A percentile compares a stretch with the other conserved stretches of the same genome.
Conservation (phyloP, 2,113 vertebrate genomes). For the Loxodonta africana region DNA sequence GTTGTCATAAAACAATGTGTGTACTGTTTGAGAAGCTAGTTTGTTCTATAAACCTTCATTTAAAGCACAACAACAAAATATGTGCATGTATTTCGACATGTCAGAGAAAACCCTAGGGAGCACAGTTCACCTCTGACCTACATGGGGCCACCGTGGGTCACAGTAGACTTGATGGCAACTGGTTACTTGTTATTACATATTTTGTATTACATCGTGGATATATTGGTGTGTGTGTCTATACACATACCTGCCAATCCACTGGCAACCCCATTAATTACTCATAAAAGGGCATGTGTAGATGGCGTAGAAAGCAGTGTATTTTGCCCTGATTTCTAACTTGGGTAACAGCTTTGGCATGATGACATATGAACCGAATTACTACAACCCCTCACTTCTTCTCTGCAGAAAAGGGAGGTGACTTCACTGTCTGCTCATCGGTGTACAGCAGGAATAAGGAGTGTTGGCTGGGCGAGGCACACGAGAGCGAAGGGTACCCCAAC, state of each 20-base stretch:
- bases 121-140: no score
- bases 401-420: background rate
- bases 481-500: background rate
- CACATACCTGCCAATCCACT: background rate
- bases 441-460: background rate
- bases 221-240: background rate
- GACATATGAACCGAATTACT: conserved; percentile 25
- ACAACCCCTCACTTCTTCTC: background rate
- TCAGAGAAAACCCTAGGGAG: no score
- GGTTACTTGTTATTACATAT: no score
- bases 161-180: no score
- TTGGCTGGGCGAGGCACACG: background rate
- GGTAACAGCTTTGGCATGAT: conserved; percentile 47
- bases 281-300: conserved; percentile 51
- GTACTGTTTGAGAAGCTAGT: no score
- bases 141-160: no score
- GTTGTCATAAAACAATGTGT: no score
- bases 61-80: no score
- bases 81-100: no score
- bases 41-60: no score
- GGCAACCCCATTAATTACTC: conserved; percentile 57
- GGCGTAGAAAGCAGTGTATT: conserved; percentile 36
- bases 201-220: no score
- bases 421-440: background rate
- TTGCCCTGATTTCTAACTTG: conserved; percentile 66